Evolutionary conservation across 1,140 invertebrate genomes (phyloP).

Genomic region (Zophobas morio): DNA sequence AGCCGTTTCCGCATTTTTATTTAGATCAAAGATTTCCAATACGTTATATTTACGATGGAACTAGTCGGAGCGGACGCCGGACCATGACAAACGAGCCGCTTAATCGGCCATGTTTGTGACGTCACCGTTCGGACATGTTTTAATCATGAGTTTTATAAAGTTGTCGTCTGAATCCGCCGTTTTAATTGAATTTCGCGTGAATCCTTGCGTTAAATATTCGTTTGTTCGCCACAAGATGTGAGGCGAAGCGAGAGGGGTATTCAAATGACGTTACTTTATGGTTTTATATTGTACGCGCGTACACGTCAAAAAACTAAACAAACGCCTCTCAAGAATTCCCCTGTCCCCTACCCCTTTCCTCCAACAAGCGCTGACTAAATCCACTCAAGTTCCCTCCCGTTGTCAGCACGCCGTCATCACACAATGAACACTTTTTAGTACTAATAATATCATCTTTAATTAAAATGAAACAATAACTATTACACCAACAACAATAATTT

Average conservation of each 20-base stretch:
- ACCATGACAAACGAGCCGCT: constrained; percentile 16
- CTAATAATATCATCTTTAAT: too few relatives aligned
- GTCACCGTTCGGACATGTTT: constrained; percentile 54
- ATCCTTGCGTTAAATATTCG: constrained; percentile 58
- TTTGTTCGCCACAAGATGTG: constrained; percentile 45
- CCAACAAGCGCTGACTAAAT: too few relatives aligned
- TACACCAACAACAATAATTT: too few relatives aligned
- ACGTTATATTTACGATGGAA: constrained; percentile 6
- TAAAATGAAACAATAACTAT: too few relatives aligned
- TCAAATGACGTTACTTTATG: constrained; percentile 51
- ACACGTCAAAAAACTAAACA: not conserved
- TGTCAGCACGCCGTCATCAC: too few relatives aligned
- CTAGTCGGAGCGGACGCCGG: constrained; percentile 4
- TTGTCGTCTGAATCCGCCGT: constrained; percentile 54
- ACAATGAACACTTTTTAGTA: too few relatives aligned
- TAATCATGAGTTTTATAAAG: constrained; percentile 61
- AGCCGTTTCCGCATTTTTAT: constrained; percentile 31
- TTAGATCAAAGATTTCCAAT: constrained; percentile 32
- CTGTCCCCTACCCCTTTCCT: too few relatives aligned
- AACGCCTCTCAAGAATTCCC: not conserved
- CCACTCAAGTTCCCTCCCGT: too few relatives aligned
- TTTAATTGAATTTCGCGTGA: constrained; percentile 60
- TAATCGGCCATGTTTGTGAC: constrained; percentile 45
- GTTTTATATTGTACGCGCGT: constrained; percentile 37
- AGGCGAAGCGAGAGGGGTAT: constrained; percentile 29